phyloP scores from a whole-genome alignment of 2,797 vertebrate species.

The Morelia viridis region DNA sequence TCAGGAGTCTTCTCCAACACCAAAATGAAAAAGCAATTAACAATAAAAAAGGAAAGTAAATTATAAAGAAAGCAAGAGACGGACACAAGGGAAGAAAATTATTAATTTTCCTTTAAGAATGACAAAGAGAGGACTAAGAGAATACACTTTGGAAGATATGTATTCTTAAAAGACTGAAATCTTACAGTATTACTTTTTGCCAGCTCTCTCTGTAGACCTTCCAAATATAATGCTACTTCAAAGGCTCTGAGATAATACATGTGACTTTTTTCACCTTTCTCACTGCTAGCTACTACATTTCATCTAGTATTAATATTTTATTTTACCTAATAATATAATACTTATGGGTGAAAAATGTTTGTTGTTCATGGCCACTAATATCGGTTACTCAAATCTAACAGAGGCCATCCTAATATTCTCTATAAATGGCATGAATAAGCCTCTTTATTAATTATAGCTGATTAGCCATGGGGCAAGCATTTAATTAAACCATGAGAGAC shows the following conservation, averaged over 20 bases:
- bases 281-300: background rate
- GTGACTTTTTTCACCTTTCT: background rate
- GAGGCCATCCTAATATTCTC: conserved; percentile 57
- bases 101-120: background rate
- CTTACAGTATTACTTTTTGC: background rate
- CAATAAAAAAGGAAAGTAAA: background rate
- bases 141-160: background rate
- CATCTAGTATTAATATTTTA: background rate
- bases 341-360: background rate
- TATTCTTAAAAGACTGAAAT: background rate
- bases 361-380: conserved; percentile 34
- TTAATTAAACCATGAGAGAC: conserved; percentile 80
- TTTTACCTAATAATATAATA: background rate
- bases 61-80: background rate
- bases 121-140: background rate
- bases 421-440: conserved; percentile 58
- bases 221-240: background rate
- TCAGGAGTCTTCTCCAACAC: background rate
- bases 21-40: background rate
- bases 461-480: conserved; percentile 79
- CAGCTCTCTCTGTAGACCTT: background rate
- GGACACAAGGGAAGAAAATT: background rate
- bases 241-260: background rate
- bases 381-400: conserved; percentile 45
- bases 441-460: conserved; percentile 76